These are phyloP conservation scores for Drosophila stalkeri DNA, from an alignment of 2,888 invertebrate genomes.

Conservation along the genomic window DNA sequence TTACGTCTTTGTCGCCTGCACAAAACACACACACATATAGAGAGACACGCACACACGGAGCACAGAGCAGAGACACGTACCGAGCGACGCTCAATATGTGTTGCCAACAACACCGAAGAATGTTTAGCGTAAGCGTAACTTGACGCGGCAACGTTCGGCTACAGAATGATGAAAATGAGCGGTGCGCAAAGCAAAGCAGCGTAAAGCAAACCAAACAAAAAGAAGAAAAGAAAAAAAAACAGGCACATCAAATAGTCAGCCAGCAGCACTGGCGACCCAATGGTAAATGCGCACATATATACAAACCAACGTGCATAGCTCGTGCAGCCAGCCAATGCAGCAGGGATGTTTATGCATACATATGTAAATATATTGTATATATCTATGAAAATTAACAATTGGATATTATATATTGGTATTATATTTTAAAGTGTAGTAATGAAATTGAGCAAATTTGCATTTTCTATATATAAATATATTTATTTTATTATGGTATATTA, in stretches of 20 bases:
- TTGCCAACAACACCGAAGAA: constrained; percentile 48
- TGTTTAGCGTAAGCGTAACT: constrained; percentile 61
- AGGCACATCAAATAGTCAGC: constrained; percentile 53
- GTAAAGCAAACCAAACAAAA: constrained; percentile 54
- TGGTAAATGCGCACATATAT: constrained; percentile 38
- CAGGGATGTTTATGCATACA: constrained; percentile 15
- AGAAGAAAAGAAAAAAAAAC: constrained; percentile 26
- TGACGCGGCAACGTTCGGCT: constrained; percentile 69
- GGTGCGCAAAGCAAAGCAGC: constrained; percentile 58
- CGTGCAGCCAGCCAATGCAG: constrained; percentile 23
- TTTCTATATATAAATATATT: too few species aligned
- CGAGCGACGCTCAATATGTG: constrained; percentile 55
- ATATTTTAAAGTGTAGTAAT: neutral
- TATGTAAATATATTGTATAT: too few species aligned
- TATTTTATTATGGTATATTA: neutral
- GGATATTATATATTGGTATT: neutral
- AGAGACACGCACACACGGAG: constrained; percentile 18
- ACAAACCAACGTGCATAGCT: constrained; percentile 17
- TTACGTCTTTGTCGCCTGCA: constrained; percentile 54
- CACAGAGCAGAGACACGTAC: constrained; percentile 46
- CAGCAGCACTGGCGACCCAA: constrained; percentile 38
- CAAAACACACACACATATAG: constrained; percentile 26
- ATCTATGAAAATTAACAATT: neutral
- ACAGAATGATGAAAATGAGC: constrained; percentile 68
- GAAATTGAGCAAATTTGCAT: neutral